These are phyloP conservation scores for Synanthedon formicaeformis DNA, from an alignment of 2,888 invertebrate species.

Conservation along the genomic window DNA sequence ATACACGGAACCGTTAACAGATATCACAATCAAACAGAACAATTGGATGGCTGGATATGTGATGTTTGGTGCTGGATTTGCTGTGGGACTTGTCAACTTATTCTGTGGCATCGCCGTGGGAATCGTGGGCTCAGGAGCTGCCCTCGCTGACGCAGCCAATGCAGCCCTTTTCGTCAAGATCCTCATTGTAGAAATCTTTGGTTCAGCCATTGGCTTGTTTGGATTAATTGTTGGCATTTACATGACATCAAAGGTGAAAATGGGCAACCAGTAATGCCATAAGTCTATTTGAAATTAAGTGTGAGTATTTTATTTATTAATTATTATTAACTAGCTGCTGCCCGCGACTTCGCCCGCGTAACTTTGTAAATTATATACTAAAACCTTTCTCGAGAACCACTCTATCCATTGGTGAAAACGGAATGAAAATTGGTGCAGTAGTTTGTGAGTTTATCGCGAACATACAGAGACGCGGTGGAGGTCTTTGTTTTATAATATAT, in stretches of 20 bases:
- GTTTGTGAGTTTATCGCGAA: no score
- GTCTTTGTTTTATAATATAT: no score
- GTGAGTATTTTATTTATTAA: constrained; percentile 36
- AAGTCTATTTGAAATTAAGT: constrained; percentile 45
- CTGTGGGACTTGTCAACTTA: constrained; percentile 95
- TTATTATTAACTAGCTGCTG: no score
- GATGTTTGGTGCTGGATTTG: constrained; percentile 96
- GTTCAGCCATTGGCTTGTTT: constrained; percentile 98
- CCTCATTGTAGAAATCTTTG: constrained; percentile 98
- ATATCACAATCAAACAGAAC: constrained; percentile 56
- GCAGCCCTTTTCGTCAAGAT: constrained; percentile 97
- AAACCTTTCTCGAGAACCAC: no score
- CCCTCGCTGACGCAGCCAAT: constrained; percentile 97
- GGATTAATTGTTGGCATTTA: constrained; percentile 98
- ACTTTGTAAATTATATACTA: no score
- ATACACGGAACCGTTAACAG: constrained; percentile 59
- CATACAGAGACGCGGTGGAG: no score
- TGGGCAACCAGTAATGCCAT: constrained; percentile 73
- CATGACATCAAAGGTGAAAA: constrained; percentile 86
- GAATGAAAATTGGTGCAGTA: no score
- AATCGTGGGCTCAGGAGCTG: constrained; percentile 98
- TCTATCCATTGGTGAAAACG: no score
- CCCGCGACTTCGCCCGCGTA: no score
- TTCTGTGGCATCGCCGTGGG: constrained; percentile 96
- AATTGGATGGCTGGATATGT: constrained; percentile 91